Base-by-base conservation (phyloP, 64 coral and sea anemone genomes). In the Porites lutea region DNA sequence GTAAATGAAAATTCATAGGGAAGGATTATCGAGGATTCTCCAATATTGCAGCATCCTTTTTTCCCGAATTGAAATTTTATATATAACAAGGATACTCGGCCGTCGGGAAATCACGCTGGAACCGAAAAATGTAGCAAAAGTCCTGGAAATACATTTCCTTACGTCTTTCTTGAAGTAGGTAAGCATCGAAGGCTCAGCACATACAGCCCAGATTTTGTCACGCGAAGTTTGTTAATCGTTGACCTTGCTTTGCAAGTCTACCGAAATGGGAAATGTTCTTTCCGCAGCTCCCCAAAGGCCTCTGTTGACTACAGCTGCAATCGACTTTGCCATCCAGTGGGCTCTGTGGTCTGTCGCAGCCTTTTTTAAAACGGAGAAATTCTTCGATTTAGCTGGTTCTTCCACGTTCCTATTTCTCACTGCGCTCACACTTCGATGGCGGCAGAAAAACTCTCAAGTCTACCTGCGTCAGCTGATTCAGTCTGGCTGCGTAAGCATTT, bases 321-420 rank as follows among this genome's bases (percentile, higher is more conserved):
- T 90, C 48, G 97, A 99, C 83, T 93, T 99, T 75, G 91, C 76
- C 13, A 94, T 96, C 72, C 97, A 99, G 47, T 99, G 94, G 97
- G 48, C 66, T 5, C 64, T 96, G 4, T 96, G 97, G 92, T 44
- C 59, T 4, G 53, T 99, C 68, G 94, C 97, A 3, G 59, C 84
- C 10, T 19, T 89, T 18, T 72, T 96, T 5, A 76, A 96, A 88
- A 99, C 97, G 4, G 97, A 99, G 88, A 99, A 92, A 63, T 99
- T 99, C 69, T 99, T 79, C 72, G 97, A 99, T 75, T 78, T 99
- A 3, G 71, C 94, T 20, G 97, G 97, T 0, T 96, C 91, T 4
- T 92, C 91, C 13, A 99, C 97, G 3, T 96, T 96, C 84, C 71
- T 99, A 21, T 82, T 96, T 43, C 83, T 99, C 13, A 59, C 88